Conservation (phyloP, 2,113 vertebrate species). For the Micromys minutus region DNA sequence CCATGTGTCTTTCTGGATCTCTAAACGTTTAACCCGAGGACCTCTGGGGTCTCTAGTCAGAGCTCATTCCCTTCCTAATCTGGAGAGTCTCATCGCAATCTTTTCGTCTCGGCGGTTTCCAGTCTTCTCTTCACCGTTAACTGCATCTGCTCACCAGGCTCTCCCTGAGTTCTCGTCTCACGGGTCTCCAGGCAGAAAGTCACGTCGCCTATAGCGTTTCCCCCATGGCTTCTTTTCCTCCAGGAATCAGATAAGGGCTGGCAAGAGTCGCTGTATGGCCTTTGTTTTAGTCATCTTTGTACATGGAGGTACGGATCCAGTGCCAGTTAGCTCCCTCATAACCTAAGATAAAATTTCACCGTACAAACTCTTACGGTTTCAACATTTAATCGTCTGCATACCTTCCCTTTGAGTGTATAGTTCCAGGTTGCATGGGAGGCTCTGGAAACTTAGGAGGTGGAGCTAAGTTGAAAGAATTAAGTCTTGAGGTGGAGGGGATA, state of each 20-base stretch:
- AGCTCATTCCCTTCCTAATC: background rate
- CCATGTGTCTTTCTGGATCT: background rate
- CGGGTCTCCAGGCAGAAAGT: background rate
- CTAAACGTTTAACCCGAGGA: background rate
- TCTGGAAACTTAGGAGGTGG: background rate
- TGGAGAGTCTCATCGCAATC: too few relatives aligned
- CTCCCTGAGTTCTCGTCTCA: background rate
- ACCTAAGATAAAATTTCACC: background rate
- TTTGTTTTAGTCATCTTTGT: background rate
- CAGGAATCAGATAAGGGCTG: background rate
- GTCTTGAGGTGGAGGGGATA: background rate
- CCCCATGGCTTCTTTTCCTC: background rate
- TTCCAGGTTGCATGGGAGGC: too few relatives aligned
- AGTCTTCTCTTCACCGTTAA: background rate
- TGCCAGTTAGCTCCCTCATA: background rate
- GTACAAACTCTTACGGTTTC: too few relatives aligned
- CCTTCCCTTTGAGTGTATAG: background rate
- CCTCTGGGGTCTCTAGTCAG: background rate
- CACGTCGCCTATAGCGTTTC: rapidly evolving
- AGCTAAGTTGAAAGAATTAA: background rate
- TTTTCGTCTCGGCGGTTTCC: background rate
- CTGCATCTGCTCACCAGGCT: background rate
- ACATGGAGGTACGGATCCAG: background rate
- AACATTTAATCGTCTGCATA: background rate
- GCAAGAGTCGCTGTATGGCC: background rate